Percentiles rank a stretch among this genome's conserved stretches.
Conservation (phyloP, 1,140 invertebrate genomes). For the Agrypnia vestita region DNA sequence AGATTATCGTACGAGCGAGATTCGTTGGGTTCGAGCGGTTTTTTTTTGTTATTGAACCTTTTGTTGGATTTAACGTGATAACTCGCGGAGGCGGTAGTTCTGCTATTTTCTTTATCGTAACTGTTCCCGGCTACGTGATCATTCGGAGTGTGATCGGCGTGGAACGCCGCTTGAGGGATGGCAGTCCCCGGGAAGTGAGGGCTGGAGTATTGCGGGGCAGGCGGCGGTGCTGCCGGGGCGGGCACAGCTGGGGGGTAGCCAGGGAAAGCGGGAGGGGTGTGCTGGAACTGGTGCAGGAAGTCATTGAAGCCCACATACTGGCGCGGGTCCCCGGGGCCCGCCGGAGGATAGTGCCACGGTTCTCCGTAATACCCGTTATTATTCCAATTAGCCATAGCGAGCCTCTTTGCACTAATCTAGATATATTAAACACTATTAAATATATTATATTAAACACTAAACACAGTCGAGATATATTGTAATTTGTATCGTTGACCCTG, state of each 20-base stretch:
- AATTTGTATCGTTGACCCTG: not conserved
- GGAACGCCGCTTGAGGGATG: not conserved
- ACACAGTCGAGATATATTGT: too few species aligned
- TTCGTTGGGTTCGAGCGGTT: not conserved
- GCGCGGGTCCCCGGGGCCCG: not conserved
- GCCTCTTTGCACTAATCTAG: too few species aligned
- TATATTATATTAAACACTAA: too few species aligned
- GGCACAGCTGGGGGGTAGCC: not conserved
- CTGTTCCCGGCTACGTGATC: not conserved
- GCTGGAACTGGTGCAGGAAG: conserved; percentile 46
- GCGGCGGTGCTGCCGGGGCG: not conserved
- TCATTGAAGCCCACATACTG: conserved; percentile 38
- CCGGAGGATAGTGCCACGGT: not conserved
- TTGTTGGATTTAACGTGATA: not conserved
- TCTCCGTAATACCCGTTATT: conserved; percentile 13
- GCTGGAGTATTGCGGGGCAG: not conserved
- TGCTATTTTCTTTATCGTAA: conserved; percentile 17
- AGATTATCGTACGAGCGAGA: not conserved
- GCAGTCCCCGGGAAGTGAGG: not conserved
- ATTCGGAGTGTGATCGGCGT: not conserved
- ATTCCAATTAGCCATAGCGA: conserved; percentile 45
- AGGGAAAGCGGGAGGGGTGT: not conserved
- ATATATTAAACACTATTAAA: too few species aligned
- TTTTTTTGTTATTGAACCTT: conserved; percentile 13
- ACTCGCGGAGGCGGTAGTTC: not conserved